These are phyloP conservation scores for Etheostoma perlongum DNA, from an alignment of 2,797 vertebrate species.

Conservation along the genomic window DNA sequence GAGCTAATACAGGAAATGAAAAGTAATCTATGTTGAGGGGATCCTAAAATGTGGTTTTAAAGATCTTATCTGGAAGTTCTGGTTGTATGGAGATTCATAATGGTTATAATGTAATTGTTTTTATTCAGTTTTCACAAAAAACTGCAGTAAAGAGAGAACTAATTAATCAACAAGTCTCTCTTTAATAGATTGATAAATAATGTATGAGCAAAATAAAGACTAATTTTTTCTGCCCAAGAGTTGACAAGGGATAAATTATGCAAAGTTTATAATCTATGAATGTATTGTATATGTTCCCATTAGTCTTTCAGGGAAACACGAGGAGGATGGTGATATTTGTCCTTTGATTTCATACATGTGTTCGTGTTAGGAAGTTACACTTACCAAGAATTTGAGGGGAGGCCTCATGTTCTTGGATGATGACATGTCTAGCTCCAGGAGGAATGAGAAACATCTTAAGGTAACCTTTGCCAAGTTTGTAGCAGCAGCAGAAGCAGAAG, in stretches of 20 bases:
- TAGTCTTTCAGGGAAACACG: not conserved
- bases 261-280: conserved; percentile 29
- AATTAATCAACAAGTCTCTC: not conserved
- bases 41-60: too few species aligned
- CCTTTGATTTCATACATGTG: conserved; percentile 17
- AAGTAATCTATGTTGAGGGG: too few species aligned
- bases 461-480: conserved; percentile 91
- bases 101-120: too few species aligned
- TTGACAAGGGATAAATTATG: conserved; percentile 33
- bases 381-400: conserved; percentile 99
- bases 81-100: not conserved
- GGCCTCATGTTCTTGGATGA: conserved; percentile 97
- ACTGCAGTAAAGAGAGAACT: not conserved
- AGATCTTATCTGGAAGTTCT: too few species aligned
- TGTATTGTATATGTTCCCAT: conserved; percentile 9
- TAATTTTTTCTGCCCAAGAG: conserved; percentile 10
- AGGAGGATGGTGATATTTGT: not conserved
- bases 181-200: conserved; percentile 35
- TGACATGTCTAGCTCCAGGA: conserved; percentile 96
- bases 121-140: too few species aligned
- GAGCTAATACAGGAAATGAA: too few species aligned
- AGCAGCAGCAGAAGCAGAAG: conserved; percentile 43
- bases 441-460: conserved; percentile 99
- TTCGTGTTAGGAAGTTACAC: conserved; percentile 72
- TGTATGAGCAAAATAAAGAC: conserved; percentile 12